Conservation (phyloP, 2,888 invertebrate species). For the Troglohyphantes excavatus region DNA sequence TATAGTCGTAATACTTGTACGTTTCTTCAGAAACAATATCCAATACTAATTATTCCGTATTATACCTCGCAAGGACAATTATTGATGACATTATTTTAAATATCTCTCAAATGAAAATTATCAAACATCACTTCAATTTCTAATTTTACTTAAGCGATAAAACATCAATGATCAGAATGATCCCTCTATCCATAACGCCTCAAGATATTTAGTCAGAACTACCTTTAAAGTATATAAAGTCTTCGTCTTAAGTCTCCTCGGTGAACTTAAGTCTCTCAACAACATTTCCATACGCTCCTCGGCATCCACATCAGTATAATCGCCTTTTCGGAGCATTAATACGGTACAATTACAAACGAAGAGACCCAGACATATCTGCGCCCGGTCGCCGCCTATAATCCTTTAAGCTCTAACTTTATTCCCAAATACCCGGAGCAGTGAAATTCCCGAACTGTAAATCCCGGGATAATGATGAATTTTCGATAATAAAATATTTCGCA, state of each 20-base stretch:
- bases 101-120: too few species aligned
- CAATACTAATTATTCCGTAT: too few species aligned
- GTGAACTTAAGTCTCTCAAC: background rate
- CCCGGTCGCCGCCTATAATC: background rate
- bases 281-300: background rate
- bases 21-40: too few species aligned
- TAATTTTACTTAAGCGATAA: too few species aligned
- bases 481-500: background rate
- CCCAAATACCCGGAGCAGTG: background rate
- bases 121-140: too few species aligned
- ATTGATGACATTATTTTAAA: too few species aligned
- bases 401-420: background rate
- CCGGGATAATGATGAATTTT: background rate
- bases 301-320: conserved; percentile 2
- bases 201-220: background rate
- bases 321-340: background rate
- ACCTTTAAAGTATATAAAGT: background rate
- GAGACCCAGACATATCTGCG: background rate
- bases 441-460: background rate
- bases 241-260: background rate
- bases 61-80: too few species aligned
- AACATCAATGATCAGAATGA: too few species aligned
- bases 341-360: background rate
- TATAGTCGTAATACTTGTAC: too few species aligned
- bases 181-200: background rate